Evolutionary conservation across 2,888 invertebrate species (phyloP), one percentile per base, ranked within the genome.

Genomic region (Aporophyla lueneburgensis): DNA sequence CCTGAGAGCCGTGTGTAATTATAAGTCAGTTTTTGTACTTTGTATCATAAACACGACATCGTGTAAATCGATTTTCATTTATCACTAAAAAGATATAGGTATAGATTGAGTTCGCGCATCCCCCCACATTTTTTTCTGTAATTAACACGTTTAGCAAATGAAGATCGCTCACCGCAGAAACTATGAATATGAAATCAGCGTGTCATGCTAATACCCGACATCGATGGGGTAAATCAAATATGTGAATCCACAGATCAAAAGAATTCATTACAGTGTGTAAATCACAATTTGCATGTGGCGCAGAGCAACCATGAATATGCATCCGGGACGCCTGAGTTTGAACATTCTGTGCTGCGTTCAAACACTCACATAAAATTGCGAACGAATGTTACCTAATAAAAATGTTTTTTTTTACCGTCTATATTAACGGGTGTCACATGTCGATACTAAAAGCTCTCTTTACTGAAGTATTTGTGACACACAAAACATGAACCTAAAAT

Each of bases 181-280:
- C 96, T 96, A 96, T 96, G 96, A 96, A 96, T 96, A 96, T 92
- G 91, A 94, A 96, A 96, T 95, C 86, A 93, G 92, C 92, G 92
- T 92, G 94, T 95, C 94, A 94, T 94, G 94, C 93, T 94, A 93
- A 93, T 93, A 92, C 91, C 93, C 91, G 91, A 94, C 95, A 94
- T 95, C 93, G 96, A 95, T 95, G 95, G 96, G 95, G 94, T 95
- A 96, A 96, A 96, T 96, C 96, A 96, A 96, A 96, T 96, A 96
- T 96, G 93, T 95, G 96, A 95, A 96, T 96, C 93, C 95, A 94
- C 96, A 96, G 96, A 96, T 96, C 96, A 96, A 96, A 96, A 96
- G 96, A 96, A 96, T 96, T 96, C 96, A 96, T 96, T 96, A 96
- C 96, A 96, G 94, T 96, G 96, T 96, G 96, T 96, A 96, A 96